phyloP scores from a whole-genome alignment of 2,113 vertebrate genomes.

The Crotophaga sulcirostris region DNA sequence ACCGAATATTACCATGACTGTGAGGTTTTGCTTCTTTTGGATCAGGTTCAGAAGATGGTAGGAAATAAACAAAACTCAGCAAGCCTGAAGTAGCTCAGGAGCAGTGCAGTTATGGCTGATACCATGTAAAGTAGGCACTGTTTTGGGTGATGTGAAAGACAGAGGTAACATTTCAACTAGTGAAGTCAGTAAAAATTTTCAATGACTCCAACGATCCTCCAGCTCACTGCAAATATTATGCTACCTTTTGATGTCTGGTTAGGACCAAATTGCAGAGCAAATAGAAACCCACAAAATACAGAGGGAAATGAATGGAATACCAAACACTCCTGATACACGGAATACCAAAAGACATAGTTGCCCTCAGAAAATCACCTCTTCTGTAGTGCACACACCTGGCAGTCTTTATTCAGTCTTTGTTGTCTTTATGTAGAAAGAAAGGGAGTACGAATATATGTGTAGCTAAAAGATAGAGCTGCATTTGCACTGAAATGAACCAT shows the following conservation, averaged over 20 bases:
- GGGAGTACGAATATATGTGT: background rate
- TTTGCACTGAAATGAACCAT: constrained; percentile 8
- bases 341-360: background rate
- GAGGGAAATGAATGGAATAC: background rate
- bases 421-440: background rate
- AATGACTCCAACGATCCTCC: background rate
- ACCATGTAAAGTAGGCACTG: background rate
- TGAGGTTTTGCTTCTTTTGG: background rate
- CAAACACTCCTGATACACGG: background rate
- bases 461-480: background rate
- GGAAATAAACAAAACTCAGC: background rate
- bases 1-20: background rate
- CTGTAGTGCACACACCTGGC: background rate
- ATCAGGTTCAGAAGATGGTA: background rate
- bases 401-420: background rate
- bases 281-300: background rate
- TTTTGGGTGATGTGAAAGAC: background rate
- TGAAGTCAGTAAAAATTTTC: background rate
- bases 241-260: background rate
- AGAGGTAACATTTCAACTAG: background rate
- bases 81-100: background rate
- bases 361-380: background rate
- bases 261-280: background rate
- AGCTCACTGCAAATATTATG: background rate
- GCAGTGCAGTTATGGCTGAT: background rate